Evolutionary conservation across 2,113 vertebrate genomes (phyloP).

Genomic region (Empidonax alnorum): DNA sequence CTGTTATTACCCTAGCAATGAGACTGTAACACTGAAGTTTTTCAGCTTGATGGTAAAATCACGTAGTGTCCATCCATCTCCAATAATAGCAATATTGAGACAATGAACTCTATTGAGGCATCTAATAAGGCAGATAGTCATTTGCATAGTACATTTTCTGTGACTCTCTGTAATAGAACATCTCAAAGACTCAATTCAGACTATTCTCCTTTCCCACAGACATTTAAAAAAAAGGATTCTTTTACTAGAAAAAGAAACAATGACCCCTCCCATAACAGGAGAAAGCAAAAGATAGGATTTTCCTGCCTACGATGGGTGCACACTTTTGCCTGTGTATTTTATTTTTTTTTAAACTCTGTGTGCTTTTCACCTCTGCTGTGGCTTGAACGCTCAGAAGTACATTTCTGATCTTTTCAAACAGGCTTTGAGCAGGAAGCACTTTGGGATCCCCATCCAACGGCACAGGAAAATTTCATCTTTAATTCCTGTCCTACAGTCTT

Average conservation of each 20-base stretch:
- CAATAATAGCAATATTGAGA: conserved; percentile 80
- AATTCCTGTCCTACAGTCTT: not conserved
- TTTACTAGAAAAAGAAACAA: conserved; percentile 72
- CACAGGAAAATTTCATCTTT: not conserved
- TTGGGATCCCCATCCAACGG: not conserved
- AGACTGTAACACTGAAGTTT: conserved; percentile 74
- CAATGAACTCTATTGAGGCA: conserved; percentile 78
- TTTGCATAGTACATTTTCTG: conserved; percentile 80
- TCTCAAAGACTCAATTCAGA: conserved; percentile 82
- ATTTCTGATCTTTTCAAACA: conserved; percentile 4
- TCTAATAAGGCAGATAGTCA: conserved; percentile 77
- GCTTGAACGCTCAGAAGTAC: not conserved
- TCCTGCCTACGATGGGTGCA: not conserved
- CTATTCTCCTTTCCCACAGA: conserved; percentile 78
- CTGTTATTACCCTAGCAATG: conserved; percentile 68
- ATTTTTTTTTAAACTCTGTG: not conserved
- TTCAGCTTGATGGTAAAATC: conserved; percentile 79
- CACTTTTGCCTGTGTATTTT: not conserved
- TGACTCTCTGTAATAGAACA: conserved; percentile 75
- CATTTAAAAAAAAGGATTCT: conserved; percentile 63
- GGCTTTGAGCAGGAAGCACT: not conserved
- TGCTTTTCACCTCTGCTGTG: not conserved
- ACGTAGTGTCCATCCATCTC: conserved; percentile 76
- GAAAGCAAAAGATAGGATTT: conserved; percentile 45
- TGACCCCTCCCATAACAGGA: conserved; percentile 55